Base-by-base conservation (phyloP, 2,888 invertebrate species). In the Galerucella pusilla region DNA sequence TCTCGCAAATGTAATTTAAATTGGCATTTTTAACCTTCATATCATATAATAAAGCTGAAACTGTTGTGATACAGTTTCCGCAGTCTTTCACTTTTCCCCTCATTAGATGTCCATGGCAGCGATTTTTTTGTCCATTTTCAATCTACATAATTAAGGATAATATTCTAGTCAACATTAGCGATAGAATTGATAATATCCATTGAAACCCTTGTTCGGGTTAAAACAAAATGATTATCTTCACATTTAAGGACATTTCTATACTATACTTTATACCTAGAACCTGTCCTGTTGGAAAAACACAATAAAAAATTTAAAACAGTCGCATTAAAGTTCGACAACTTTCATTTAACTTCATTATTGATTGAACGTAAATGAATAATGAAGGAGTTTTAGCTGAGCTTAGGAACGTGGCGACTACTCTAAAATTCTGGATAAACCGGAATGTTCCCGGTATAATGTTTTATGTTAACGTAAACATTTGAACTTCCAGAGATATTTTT, bases 281-380 rank as follows among this genome's bases (percentile, higher is more conserved):
- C 63, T 14, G 5, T 9, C 12, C 63, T 63, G 63, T 2, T 42
- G 25, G 2, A 63, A 52, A 69, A 70, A 63, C 28, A 35, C 52
- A 69, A 69, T 61, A 69, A 69, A n/a, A 57, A 63, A 63, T 70
- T 49, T 63, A 70, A 49, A 64, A 63, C 70, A 52, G 64, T 70
- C 52, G 54, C 63, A 70, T 70, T 63, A 64, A 70, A 70, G 11
- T 64, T 70, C 63, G 64, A 70, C 70, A 70, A 70, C 63, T 70
- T 70, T 64, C 64, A 70, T 70, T 70, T 63, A 70, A 70, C 70
- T 70, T 70, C 64, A 64, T 70, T 70, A 70, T 64, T 63, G 70
- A 70, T 64, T 70, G 42, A 28, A 61, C 49, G 61, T 28, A 70
- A 25, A 54, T 70, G 64, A 70, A 70, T 70, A 70, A 64, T 70